Evolutionary conservation across 2,797 vertebrate species (phyloP), one percentile per base, ranked within the genome.

Genomic region (Poecilia picta): DNA sequence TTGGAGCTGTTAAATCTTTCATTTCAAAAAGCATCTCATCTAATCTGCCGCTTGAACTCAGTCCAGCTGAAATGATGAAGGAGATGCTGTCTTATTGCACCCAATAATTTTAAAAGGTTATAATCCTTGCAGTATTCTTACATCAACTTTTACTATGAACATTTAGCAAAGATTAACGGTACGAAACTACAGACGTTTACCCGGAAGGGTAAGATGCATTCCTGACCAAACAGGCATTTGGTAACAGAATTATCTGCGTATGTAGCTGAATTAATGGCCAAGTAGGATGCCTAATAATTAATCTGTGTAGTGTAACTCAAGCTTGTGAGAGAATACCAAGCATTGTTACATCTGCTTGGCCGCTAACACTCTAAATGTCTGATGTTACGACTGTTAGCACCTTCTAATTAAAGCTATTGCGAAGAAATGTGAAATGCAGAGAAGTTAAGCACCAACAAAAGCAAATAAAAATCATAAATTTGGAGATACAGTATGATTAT

Each of bases 61-160:
- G 87, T 82, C 70, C 84, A 77, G 71, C 25, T 80, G 36, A 85
- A 88, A 85, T 71, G 47, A 86, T 49, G 68, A 72, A 85, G 55
- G 70, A 85, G 81, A 78, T 6, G 3, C 31, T 46, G 53, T 16
- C 25, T 70, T 74, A 70, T 88, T 51, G 16, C 68, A 49, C 64
- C 20, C 20, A 51, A 28, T 45, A 31, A 20, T 41, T 45, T 23
- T 62, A 43, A 11, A 12, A 74, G 16, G 43, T 75, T 31, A 74
- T 85, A 68, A 49, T 55, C 36, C 72, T 76, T 83, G 76, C 74
- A 57, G 36, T 16, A 64, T 1, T 79, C 53, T 72, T 45, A n/a
- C 31, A 57, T 1, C 28, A 75, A 53, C 66, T 47, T 75, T 28
- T 73, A 8, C 31, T 18, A 74, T 41, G 4, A 68, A 5, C 64